Conservation (phyloP, 1,140 invertebrate genomes). For the Microplitis mediator region DNA sequence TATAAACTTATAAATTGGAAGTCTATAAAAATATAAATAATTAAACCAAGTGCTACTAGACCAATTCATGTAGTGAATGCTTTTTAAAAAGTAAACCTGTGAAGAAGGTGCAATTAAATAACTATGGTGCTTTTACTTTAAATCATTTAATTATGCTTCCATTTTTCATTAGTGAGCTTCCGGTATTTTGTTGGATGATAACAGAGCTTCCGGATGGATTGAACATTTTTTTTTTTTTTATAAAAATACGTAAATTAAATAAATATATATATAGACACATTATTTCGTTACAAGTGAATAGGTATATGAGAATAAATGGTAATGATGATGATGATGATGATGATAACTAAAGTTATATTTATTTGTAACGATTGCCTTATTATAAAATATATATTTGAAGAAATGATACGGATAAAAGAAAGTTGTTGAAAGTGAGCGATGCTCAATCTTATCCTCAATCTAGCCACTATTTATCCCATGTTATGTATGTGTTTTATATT, state of each 20-base stretch:
- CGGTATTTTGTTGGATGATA: no score
- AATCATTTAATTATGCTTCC: not conserved
- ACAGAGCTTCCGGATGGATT: no score
- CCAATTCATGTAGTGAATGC: not conserved
- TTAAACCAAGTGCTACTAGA: not conserved
- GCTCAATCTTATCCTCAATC: not conserved
- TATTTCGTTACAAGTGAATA: no score
- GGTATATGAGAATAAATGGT: no score
- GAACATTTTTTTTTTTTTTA: no score
- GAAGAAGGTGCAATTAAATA: not conserved
- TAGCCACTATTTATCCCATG: constrained; percentile 48
- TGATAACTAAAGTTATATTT: constrained; percentile 31
- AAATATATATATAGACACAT: no score
- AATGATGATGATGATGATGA: not conserved
- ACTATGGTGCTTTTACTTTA: not conserved
- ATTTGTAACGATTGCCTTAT: constrained; percentile 37
- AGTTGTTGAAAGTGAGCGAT: not conserved
- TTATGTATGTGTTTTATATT: constrained; percentile 60
- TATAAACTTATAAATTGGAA: constrained; percentile 39
- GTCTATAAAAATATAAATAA: not conserved
- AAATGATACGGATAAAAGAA: not conserved
- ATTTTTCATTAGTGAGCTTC: not conserved
- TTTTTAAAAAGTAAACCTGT: not conserved
- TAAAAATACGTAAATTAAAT: no score
- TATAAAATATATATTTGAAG: constrained; percentile 2